Conservation (phyloP, 2,113 vertebrate species). For the Salvelinus fontinalis region DNA sequence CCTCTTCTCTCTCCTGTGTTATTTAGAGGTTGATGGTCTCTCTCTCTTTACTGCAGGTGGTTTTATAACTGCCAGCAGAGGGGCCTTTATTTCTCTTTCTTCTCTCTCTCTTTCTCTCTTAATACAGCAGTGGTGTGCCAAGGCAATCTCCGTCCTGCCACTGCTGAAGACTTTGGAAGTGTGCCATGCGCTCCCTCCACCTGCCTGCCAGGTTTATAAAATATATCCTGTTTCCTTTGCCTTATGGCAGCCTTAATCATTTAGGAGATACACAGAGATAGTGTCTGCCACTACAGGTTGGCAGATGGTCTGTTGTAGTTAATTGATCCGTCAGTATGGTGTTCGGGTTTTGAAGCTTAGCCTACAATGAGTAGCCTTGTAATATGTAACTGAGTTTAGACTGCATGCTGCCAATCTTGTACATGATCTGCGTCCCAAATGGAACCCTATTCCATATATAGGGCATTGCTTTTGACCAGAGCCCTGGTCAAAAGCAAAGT, state of each 20-base stretch:
- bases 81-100: neutral
- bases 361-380: neutral
- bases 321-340: slow-evolving; percentile 48
- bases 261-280: slow-evolving; percentile 58
- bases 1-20: slow-evolving; percentile 28
- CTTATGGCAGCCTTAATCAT: slow-evolving; percentile 61
- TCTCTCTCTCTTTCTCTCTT: slow-evolving; percentile 10
- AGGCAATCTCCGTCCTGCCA: slow-evolving; percentile 24
- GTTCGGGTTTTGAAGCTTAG: slow-evolving; percentile 41
- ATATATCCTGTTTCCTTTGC: slow-evolving; percentile 59
- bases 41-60: slow-evolving; percentile 39
- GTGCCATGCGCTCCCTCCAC: slow-evolving; percentile 56
- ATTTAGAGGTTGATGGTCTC: slow-evolving; percentile 52
- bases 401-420: neutral
- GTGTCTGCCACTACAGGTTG: slow-evolving; percentile 53
- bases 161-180: slow-evolving; percentile 56
- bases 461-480: no score
- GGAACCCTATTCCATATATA: no score
- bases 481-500: no score
- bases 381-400: neutral
- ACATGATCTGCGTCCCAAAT: neutral
- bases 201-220: slow-evolving; percentile 72
- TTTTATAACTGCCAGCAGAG: slow-evolving; percentile 33
- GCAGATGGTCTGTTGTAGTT: slow-evolving; percentile 62
- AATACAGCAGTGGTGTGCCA: slow-evolving; percentile 40